Evolutionary conservation across 2,113 vertebrate species (phyloP), one percentile per base, ranked within the genome.

Genomic region (Rhinoderma darwinii): DNA sequence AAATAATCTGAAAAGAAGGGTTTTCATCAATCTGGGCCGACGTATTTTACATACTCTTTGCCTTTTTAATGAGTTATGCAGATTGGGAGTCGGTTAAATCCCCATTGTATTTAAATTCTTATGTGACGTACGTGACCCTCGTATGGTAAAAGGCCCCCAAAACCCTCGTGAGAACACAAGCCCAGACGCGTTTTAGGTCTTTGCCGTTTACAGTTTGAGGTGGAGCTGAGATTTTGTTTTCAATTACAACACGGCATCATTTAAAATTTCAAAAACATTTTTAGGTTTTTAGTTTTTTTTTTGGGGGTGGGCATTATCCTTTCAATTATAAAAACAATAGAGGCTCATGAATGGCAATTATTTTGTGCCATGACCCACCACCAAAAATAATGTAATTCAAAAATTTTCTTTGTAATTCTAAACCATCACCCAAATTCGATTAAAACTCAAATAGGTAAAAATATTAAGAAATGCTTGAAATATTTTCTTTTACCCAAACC

Each of bases 81-180:
- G 50, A 73, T 74, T 56, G 32, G 37, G 20, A 68, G 9, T 4
- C 81, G 20, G 5, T 84, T 73, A 56, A 73, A 84, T 56, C 68
- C 82, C 32, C 35, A 84, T 84, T 84, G 39, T 84, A 74, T 74
- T 74, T 84, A 84, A 84, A 70, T 70, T 51, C 82, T 70, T 63
- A 72, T 30, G 27, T 66, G 81, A 70, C 81, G 44, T 68, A n/a
- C 3, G 59, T 82, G 79, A 82, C 79, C 79, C 59, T 77, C 86
- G 88, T 86, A 89, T 87, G 85, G 82, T 77, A 76, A 75, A 72
- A 87, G 78, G 82, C 86, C 73, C 50, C 88, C 86, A 18, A 0
- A 89, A 91, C 89, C 83, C 83, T 88, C 88, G 30, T 88, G 89
- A 89, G 89, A 82, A 87, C 44, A 51, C 44, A 78, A 51, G 47